Evolutionary conservation across 2,888 invertebrate species (phyloP), one percentile per base, ranked within the genome.

Genomic region (Vannuccia rotundouncinata): DNA sequence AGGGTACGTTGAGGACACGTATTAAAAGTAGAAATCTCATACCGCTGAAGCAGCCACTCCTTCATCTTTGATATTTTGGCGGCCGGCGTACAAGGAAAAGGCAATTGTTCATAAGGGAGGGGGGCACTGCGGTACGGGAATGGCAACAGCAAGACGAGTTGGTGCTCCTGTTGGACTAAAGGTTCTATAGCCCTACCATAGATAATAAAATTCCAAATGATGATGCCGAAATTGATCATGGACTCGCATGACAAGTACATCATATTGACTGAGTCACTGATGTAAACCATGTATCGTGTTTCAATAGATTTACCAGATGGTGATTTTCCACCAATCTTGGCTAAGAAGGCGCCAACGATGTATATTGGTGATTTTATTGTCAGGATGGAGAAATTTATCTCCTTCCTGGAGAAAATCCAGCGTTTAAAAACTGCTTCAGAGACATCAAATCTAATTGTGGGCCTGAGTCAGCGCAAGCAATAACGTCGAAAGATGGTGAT

Each of bases 381-480:
- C 45, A 45, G 45, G 45, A 45, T 45, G 45, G 10, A 45, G 17
- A 10, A 45, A 10, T 5, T 17, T 45, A n/a, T 31, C n/a, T n/a
- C n/a, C n/a, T n/a, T n/a, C n/a, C n/a, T n/a, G n/a, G 27, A 22
- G 77, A 31, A 29, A 76, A 76, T 76, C 77, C 77, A 17, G n/a
- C 77, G 17, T 17, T 22, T n/a, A 30, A n/a, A 31, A 25, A 76
- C 22, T 76, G 25, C 30, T 76, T 25, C 10, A 76, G 30, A 28
- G 10, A 76, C 77, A n/a, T 25, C n/a, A 76, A n/a, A 28, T 76
- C 31, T 76, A 29, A 25, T 31, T 76, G 77, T 10, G 77, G 29
- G 29, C 77, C 77, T n/a, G 30, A 25, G 30, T 76, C 77, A n/a
- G 77, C 28, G 30, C n/a, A n/a, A 28, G 29, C 77, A 31, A 10